phyloP scores from a whole-genome alignment of 2,113 vertebrate genomes.

The Nicator chloris region DNA sequence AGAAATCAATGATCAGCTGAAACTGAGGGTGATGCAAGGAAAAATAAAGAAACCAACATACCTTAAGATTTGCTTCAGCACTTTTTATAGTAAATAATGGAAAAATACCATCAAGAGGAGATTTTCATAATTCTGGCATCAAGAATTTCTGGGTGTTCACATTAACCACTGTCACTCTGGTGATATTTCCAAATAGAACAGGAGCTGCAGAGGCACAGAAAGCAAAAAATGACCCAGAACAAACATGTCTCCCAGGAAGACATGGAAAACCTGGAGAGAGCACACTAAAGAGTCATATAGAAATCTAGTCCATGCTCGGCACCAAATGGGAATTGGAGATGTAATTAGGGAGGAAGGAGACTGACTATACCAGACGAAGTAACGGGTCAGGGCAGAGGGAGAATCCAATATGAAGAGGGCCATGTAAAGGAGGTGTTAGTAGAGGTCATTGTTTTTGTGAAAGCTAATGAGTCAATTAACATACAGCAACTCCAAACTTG shows the following conservation, averaged over 20 bases:
- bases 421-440: not conserved
- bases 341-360: not conserved
- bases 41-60: not conserved
- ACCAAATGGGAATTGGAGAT: not conserved
- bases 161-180: not conserved
- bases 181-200: not conserved
- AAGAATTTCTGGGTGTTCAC: not conserved
- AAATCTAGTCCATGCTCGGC: not conserved
- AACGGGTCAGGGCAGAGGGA: not conserved
- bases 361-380: not conserved
- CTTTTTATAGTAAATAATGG: not conserved
- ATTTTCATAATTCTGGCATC: not conserved
- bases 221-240: not conserved
- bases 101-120: not conserved
- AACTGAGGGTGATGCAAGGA: not conserved
- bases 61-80: not conserved
- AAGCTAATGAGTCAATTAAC: not conserved
- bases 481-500: not conserved
- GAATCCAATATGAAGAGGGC: not conserved
- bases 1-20: constrained; percentile 22
- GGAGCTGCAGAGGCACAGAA: not conserved
- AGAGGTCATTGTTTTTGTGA: not conserved
- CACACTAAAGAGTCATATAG: not conserved
- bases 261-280: not conserved
- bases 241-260: not conserved